Evolutionary conservation across 2,888 invertebrate genomes (phyloP).

Genomic region (Tinea trinotella): DNA sequence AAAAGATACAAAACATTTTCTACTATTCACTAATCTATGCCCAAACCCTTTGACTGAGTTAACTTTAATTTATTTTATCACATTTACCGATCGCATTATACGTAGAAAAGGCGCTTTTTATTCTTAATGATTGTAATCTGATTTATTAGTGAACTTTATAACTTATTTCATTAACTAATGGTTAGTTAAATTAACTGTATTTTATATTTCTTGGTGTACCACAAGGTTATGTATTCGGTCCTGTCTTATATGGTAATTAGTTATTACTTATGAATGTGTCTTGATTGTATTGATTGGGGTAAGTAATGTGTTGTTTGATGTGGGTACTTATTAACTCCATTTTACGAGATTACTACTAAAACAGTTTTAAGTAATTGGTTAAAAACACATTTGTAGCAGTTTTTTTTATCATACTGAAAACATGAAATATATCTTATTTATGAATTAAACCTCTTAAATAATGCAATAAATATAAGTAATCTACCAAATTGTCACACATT

Average conservation of each 20-base stretch:
- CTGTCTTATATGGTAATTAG: neutral
- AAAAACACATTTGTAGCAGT: too few species aligned
- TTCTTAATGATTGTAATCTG: conserved; percentile 3
- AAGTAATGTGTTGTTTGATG: too few species aligned
- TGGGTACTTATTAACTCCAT: too few species aligned
- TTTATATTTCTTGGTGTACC: neutral
- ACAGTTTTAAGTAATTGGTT: too few species aligned
- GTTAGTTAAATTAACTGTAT: neutral
- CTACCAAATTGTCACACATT: neutral
- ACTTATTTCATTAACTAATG: neutral
- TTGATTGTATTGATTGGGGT: too few species aligned
- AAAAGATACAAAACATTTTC: too few species aligned
- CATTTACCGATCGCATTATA: neutral
- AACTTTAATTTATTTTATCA: neutral
- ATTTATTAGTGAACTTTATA: neutral
- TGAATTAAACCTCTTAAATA: too few species aligned
- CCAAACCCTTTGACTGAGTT: neutral
- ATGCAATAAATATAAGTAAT: neutral
- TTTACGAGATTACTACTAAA: too few species aligned
- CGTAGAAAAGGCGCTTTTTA: neutral
- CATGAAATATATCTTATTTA: too few species aligned
- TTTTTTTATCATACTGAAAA: too few species aligned
- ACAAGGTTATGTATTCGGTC: neutral
- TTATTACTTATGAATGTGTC: neutral
- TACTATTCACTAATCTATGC: too few species aligned